A percentile compares a stretch with the other conserved stretches of the same genome.
These are phyloP conservation scores for Psittacula derbiana DNA, from an alignment of 2,797 vertebrate species.

Conservation along the genomic window DNA sequence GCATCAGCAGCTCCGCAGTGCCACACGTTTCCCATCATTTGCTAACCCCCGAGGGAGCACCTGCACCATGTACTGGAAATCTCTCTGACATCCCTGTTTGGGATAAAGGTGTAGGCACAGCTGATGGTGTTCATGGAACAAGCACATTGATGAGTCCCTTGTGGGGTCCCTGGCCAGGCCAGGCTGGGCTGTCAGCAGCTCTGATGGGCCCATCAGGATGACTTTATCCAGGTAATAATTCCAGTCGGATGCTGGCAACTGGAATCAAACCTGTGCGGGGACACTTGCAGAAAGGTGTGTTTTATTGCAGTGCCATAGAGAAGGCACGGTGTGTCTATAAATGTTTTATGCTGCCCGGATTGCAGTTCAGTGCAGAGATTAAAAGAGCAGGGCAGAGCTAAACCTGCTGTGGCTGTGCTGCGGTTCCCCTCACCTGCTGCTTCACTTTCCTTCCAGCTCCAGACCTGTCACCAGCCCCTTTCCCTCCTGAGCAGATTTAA, in stretches of 20 bases:
- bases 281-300: background rate
- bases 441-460: background rate
- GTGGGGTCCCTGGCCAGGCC: too few species aligned
- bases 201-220: accelerated
- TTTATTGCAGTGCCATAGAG: accelerated
- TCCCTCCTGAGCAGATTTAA: background rate
- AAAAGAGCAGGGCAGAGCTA: background rate
- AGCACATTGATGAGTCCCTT: accelerated
- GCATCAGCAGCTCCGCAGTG: accelerated
- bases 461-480: background rate
- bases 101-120: background rate
- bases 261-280: background rate
- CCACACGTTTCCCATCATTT: accelerated
- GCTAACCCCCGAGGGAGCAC: accelerated
- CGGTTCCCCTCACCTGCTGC: background rate
- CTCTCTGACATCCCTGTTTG: too few species aligned
- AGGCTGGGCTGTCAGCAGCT: background rate
- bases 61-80: background rate
- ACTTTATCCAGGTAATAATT: background rate
- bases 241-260: background rate
- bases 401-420: accelerated
- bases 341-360: background rate
- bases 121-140: accelerated
- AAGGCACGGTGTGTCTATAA: background rate
- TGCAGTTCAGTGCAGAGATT: background rate